Evolutionary conservation across 2,888 invertebrate genomes (phyloP), one percentile per base, ranked within the genome.

Genomic region (Himalopsyche tibetana): DNA sequence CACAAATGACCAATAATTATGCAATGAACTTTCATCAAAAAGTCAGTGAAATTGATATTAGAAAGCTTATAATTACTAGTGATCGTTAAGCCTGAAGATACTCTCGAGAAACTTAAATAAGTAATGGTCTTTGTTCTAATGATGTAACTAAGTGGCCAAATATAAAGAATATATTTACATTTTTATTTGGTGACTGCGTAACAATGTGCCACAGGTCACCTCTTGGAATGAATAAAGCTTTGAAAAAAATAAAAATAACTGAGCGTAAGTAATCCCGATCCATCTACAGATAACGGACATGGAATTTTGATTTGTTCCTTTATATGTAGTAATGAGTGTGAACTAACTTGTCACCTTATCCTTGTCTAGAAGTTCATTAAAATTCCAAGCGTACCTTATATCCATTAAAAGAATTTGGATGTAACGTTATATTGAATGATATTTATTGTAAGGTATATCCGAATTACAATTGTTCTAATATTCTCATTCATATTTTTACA

Each of bases 301-400:
- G 45, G 51, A 51, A 81, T 81, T 81, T 63, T 19, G 63, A 63
- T 63, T n/a, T 63, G 63, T 63, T 63, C 63, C 63, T 63, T 63
- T 63, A 63, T 51, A 51, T 63, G 63, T 63, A 19, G 63, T 19
- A 63, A 63, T 19, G 19, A 63, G 63, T n/a, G 4, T 63, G 19
- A n/a, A 63, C 63, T 6, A 63, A 19, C 63, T 6, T 63, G 63
- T 19, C 63, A 63, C 63, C 19, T 2, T 63, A 19, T 63, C 63
- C 63, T 63, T 63, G 63, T 63, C n/a, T 19, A 63, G 19, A 9
- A 63, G 63, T 19, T 63, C 9, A 63, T 63, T 63, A 19, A 63
- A 63, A 63, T 63, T 63, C 63, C 19, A 15, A 6, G 8, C 28
- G 63, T 19, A 63, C 8, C 9, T 63, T 19, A 63, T 63, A 28